A percentile compares a stretch with the other conserved stretches of the same genome.
These are phyloP conservation scores for Sebastes glaucus DNA, from an alignment of 2,797 vertebrate genomes.

Conservation along the genomic window DNA sequence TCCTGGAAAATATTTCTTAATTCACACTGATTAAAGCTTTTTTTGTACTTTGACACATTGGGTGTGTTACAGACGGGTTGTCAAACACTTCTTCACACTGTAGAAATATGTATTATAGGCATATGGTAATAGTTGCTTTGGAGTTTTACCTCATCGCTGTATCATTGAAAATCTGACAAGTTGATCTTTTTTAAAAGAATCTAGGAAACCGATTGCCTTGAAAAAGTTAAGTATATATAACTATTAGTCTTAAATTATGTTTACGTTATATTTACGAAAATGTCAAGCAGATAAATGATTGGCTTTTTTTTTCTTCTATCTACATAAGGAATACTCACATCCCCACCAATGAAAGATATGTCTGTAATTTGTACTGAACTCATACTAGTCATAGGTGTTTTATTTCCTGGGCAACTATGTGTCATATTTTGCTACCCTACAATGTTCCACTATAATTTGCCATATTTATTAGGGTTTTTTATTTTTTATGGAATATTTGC, in stretches of 20 bases:
- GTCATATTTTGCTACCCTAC: neutral
- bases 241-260: no score
- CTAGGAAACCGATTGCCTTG: no score
- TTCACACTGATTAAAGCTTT: constrained; percentile 38
- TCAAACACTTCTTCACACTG: neutral
- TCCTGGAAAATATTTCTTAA: neutral
- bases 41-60: neutral
- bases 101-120: neutral
- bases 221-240: no score
- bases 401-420: neutral
- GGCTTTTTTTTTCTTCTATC: neutral
- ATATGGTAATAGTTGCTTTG: constrained; percentile 9
- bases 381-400: neutral
- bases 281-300: neutral
- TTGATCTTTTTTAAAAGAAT: no score
- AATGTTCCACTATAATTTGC: neutral
- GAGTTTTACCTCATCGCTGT: neutral
- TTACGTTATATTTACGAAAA: neutral
- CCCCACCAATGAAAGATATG: neutral
- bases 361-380: neutral
- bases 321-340: neutral
- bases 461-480: neutral
- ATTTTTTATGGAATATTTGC: neutral
- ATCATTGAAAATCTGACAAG: neutral
- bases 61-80: neutral